Base-by-base conservation (phyloP, 2,888 invertebrate genomes). In the Fragum sueziense region DNA sequence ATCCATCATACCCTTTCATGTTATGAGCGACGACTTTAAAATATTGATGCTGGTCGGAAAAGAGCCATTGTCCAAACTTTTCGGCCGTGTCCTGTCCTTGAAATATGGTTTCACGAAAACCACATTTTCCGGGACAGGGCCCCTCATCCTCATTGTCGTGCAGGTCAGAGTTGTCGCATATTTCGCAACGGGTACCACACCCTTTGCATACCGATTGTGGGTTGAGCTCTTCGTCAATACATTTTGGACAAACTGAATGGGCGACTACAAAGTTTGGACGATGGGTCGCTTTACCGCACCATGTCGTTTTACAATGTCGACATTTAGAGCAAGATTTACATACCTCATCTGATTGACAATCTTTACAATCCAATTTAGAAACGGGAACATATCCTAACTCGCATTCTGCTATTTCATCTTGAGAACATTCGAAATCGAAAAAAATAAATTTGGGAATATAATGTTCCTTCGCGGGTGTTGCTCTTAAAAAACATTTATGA, bases 1-100 rank as follows among this genome's bases (percentile, higher is more conserved):
- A 76, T 6, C 75, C 73, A 29, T 85, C 83, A 61, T 79, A 81
- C 7, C 77, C 75, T 65, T 80, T 81, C 67, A 75, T 72, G 52
- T 82, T 82, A 57, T 80, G 82, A 14, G 76, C 75, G 4, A 85
- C 31, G 27, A 71, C 74, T n/a, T 67, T 82, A 31, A 76, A 77
- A 20, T 78, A 57, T 59, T 67, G 61, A 37, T 78, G 76, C 25
- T 73, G 62, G 7, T 70, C 69, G 1, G 71, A 52, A 70, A 82
- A 82, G 6, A 85, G 33, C 76, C 79, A 82, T 54, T 70, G 0
- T 22, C 83, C 71, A 59, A 83, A 77, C n/a, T 73, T 67, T 22
- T 37, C 17, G 3, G 74, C 34, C 2, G 81, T 76, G 29, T 79
- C 52, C 2, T 75, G 29, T 25, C 79, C 84, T 37, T 59, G n/a